phyloP scores from a whole-genome alignment of 2,113 vertebrate species.

The Urocynchramus pylzowi region DNA sequence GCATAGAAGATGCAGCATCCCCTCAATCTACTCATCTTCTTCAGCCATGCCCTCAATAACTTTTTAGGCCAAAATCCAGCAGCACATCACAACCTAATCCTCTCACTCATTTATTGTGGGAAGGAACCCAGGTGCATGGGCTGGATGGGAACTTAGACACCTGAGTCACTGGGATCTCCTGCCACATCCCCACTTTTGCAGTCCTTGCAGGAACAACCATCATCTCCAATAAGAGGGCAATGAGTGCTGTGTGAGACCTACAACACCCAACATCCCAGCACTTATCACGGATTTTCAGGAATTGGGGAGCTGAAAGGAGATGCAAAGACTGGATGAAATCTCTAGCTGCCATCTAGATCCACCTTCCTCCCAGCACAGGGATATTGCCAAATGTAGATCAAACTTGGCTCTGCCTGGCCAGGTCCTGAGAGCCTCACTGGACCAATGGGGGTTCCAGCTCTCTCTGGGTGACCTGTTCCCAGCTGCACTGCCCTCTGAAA shows the following conservation, averaged over 20 bases:
- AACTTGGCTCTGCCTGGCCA: background rate
- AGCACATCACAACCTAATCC: background rate
- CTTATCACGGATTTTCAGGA: background rate
- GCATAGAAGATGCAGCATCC: background rate
- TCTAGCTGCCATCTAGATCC: background rate
- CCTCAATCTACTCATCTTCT: background rate
- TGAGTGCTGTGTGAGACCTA: background rate
- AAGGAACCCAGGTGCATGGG: background rate
- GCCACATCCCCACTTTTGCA: background rate
- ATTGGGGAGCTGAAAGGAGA: background rate
- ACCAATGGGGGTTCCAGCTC: background rate
- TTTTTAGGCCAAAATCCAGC: conserved; percentile 4
- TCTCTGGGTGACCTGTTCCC: background rate
- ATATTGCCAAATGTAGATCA: background rate
- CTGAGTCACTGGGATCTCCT: background rate
- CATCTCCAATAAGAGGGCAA: accelerated
- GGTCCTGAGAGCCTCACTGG: background rate
- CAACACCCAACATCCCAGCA: background rate
- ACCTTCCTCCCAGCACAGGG: background rate
- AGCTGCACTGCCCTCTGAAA: background rate
- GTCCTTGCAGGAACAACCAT: background rate
- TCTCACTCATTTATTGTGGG: background rate
- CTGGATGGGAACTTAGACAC: background rate
- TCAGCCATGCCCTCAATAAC: background rate
- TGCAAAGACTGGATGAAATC: background rate